Evolutionary conservation across 2,888 invertebrate genomes (phyloP).

Genomic region (Yponomeuta cagnagella): DNA sequence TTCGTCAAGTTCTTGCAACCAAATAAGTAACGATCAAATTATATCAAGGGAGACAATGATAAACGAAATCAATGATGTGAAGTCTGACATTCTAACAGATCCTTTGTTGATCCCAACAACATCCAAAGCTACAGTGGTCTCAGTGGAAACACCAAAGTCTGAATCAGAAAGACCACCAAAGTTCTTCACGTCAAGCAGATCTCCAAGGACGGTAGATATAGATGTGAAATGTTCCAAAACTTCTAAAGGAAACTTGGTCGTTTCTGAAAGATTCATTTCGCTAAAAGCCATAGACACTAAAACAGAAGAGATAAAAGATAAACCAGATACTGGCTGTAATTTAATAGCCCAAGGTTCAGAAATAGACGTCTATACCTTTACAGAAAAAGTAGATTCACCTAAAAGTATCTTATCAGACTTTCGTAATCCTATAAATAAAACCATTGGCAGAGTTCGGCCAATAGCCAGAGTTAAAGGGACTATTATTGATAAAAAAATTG

Average conservation of each 20-base stretch:
- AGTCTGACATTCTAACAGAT: not conserved
- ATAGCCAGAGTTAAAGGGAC: slow-evolving; percentile 71
- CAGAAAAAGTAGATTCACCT: slow-evolving; percentile 68
- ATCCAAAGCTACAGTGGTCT: slow-evolving; percentile 21
- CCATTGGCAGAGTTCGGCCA: slow-evolving; percentile 60
- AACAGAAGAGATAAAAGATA: slow-evolving; percentile 51
- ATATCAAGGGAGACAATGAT: not conserved
- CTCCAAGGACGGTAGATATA: slow-evolving; percentile 62
- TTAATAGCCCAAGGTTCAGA: slow-evolving; percentile 62
- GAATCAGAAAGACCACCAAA: slow-evolving; percentile 64
- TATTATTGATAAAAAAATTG: slow-evolving; percentile 61
- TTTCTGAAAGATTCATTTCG: slow-evolving; percentile 62
- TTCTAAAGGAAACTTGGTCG: slow-evolving; percentile 63
- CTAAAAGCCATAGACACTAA: slow-evolving; percentile 55
- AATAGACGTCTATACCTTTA: slow-evolving; percentile 67
- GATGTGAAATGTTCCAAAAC: slow-evolving; percentile 67
- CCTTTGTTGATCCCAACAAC: slow-evolving; percentile 23
- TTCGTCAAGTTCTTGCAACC: not conserved
- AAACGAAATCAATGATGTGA: not conserved
- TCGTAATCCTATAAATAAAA: slow-evolving; percentile 59
- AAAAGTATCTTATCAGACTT: slow-evolving; percentile 66
- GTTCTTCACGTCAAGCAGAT: slow-evolving; percentile 63
- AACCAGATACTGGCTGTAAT: slow-evolving; percentile 39
- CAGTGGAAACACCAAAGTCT: slow-evolving; percentile 46
- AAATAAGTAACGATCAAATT: not conserved